Evolutionary conservation across 2,797 vertebrate genomes (phyloP).

Genomic region (Falco novaeseelandiae): DNA sequence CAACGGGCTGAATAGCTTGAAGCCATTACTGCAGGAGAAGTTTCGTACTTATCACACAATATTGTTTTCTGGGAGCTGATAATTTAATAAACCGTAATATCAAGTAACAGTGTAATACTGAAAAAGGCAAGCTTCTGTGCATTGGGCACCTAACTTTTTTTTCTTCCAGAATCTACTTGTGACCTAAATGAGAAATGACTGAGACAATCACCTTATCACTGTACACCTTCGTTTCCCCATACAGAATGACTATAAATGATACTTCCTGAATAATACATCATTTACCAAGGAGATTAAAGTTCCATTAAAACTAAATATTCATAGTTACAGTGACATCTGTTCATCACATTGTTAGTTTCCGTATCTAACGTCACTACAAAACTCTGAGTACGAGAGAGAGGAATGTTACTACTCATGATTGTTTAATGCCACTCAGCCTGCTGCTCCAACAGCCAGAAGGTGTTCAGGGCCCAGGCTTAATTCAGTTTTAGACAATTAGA

Average conservation of each 20-base stretch:
- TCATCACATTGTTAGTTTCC: neutral
- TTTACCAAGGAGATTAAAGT: neutral
- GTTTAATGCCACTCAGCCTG: neutral
- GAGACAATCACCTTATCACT: neutral
- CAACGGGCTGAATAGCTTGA: neutral
- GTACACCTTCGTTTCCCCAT: neutral
- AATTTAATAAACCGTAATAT: neutral
- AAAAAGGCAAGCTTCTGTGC: neutral
- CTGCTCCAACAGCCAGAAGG: neutral
- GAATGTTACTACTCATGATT: neutral
- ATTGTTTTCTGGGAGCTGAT: neutral
- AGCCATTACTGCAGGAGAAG: neutral
- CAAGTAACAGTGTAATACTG: neutral
- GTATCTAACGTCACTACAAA: neutral
- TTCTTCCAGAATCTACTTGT: neutral
- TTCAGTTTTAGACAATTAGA: neutral
- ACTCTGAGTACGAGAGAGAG: neutral
- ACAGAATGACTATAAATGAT: neutral
- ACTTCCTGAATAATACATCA: neutral
- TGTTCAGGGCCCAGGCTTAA: neutral
- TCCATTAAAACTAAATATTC: neutral
- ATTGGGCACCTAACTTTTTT: neutral
- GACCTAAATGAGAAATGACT: neutral
- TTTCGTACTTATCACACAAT: neutral
- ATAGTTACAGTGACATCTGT: neutral